Evolutionary conservation across 2,797 vertebrate species (phyloP).

Genomic region (Tenualosa ilisha): DNA sequence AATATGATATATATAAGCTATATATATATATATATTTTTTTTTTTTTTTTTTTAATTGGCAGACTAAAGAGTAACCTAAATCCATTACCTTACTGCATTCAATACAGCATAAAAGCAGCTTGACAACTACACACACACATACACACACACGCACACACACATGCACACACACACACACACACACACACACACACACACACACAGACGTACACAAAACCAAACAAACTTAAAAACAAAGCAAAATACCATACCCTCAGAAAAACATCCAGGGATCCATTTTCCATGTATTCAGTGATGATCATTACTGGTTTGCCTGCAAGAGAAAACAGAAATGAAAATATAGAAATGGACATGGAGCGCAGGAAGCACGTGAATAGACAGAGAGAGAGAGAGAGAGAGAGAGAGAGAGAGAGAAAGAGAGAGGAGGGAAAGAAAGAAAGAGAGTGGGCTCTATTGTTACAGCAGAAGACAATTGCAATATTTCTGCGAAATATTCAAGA

Average conservation of each 20-base stretch:
- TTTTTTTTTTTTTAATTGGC: too few relatives aligned
- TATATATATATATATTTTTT: too few relatives aligned
- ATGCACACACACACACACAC: conserved; percentile 19
- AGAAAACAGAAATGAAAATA: background rate
- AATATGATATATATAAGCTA: too few relatives aligned
- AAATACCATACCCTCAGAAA: conserved; percentile 92
- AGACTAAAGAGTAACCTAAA: too few relatives aligned
- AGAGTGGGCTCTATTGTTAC: conserved; percentile 39
- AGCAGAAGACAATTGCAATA: conserved; percentile 60
- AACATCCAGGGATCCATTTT: conserved; percentile 96
- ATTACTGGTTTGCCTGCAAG: conserved; percentile 95
- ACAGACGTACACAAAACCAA: conserved; percentile 13
- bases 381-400: too few relatives aligned
- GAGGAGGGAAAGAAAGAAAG: background rate
- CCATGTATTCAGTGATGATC: conserved; percentile 99
- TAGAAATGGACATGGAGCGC: background rate
- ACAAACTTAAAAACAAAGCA: background rate
- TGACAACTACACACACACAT: background rate
- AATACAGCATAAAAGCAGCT: too few relatives aligned
- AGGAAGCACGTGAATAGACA: background rate
- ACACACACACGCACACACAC: conserved; percentile 27
- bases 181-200: conserved; percentile 29
- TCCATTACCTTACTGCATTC: too few relatives aligned
- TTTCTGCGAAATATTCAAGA: too few relatives aligned
- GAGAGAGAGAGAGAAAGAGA: conserved; percentile 18